Evolutionary conservation across 2,113 vertebrate species (phyloP).

Genomic region (Progne subis): DNA sequence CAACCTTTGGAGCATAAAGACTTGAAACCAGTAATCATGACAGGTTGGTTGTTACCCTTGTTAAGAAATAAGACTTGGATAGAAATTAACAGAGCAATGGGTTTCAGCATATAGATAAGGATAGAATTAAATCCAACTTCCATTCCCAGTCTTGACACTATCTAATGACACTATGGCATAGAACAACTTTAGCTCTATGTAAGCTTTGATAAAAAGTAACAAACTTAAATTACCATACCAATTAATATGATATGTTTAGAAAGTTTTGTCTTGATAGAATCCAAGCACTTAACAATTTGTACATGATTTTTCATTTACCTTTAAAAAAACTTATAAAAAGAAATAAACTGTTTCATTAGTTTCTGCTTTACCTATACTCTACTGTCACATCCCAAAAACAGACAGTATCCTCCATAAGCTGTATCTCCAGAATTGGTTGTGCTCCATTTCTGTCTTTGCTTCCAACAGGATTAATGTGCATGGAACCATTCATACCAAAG

Average conservation of each 20-base stretch:
- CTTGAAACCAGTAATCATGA: not conserved
- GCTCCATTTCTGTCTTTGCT: constrained; percentile 62
- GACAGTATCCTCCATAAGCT: constrained; percentile 83
- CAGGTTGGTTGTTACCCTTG: not conserved
- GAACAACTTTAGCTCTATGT: not conserved
- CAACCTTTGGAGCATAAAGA: not conserved
- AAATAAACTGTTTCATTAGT: not conserved
- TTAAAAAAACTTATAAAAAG: not conserved
- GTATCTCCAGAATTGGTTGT: constrained; percentile 78
- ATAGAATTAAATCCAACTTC: not conserved
- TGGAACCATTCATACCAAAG: constrained; percentile 95
- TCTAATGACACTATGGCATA: not conserved
- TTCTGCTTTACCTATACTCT: constrained; percentile 84
- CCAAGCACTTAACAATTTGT: not conserved
- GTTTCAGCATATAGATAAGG: not conserved
- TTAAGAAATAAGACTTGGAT: not conserved
- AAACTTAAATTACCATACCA: not conserved
- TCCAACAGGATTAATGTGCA: constrained; percentile 81
- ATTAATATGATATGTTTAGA: not conserved
- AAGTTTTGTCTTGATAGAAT: not conserved
- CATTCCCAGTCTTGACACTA: not conserved
- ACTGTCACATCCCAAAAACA: constrained; percentile 87
- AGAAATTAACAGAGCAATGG: not conserved
- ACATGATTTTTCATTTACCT: not conserved
- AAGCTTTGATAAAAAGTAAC: not conserved